Base-by-base conservation (phyloP, 2,888 invertebrate genomes). In the Brassicogethes aeneus region DNA sequence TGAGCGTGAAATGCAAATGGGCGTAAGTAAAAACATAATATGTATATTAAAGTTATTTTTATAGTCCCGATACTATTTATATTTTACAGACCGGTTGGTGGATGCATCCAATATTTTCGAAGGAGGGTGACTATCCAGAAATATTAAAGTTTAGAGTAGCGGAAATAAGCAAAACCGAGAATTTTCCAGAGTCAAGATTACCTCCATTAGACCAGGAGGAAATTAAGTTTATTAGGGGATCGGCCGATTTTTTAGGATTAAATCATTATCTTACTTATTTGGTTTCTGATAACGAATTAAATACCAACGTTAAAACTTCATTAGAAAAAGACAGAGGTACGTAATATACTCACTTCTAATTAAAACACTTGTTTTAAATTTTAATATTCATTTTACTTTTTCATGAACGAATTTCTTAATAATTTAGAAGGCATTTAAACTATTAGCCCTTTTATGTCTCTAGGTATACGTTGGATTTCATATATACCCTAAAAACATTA, bases 221-320 rank as follows among this genome's bases (percentile, higher is more conserved):
- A 66, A 61, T 73, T 3, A 44, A 62, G 16, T 53, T 59, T 5
- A 64, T 75, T 32, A 54, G 54, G 55, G 77, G 71, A 55, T 72
- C 71, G 46, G 71, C 55, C 45, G 84, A 85, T 58, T 82, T 80
- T 61, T 67, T 83, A 17, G 82, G 80, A 1, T 50, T 84, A 3
- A 84, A 82, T 55, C 71, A 78, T 41, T 84, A 80, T 59, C 73
- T 78, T 0, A 69, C 74, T 0, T 66, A 63, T 44, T 39, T 75
- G 46, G 68, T 70, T 1, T 49, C 68, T 7, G 40, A 57, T 29
- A 39, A 51, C 2, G 45, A 57, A n/a, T 69, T 42, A 57, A 46
- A 53, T 12, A 15, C 35, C 62, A 47, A 64, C 64, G 42, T 65
- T 59, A 1, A 69, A 63, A 15, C 54, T 8, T 53, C 52, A 1